Percentiles rank a stretch among this genome's conserved stretches.
These are phyloP conservation scores for Phaedon cochleariae DNA, from an alignment of 2,888 invertebrate genomes.

Conservation along the genomic window DNA sequence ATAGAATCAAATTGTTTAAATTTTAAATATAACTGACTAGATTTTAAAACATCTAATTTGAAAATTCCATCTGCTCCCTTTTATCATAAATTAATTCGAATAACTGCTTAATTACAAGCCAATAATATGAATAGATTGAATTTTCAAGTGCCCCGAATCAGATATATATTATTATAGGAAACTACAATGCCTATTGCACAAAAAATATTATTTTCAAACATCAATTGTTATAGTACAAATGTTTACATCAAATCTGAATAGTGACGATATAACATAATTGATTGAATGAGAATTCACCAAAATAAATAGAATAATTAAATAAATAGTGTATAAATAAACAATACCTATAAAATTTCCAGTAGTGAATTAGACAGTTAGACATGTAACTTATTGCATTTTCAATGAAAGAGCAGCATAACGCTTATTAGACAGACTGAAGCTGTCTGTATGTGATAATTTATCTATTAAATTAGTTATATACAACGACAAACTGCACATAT, in stretches of 20 bases:
- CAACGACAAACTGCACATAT: conserved; percentile 61
- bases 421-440: conserved; percentile 43
- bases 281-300: neutral
- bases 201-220: neutral
- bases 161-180: neutral
- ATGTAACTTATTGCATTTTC: conserved; percentile 47
- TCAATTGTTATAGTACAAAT: neutral
- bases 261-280: neutral
- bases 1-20: conserved; percentile 6
- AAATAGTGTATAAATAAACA: conserved; percentile 22
- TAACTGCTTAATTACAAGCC: no score
- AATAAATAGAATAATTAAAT: conserved; percentile 13
- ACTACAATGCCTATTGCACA: neutral
- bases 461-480: conserved; percentile 55
- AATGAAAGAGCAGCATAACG: conserved; percentile 45
- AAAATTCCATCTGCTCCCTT: neutral
- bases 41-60: neutral
- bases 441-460: conserved; percentile 42
- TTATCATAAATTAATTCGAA: neutral
- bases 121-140: neutral
- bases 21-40: neutral
- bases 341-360: conserved; percentile 33
- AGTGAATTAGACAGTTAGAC: conserved; percentile 34
- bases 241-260: neutral
- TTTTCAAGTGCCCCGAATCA: neutral